Base-by-base conservation (phyloP, 1,140 invertebrate genomes). In the Pseudomyrmex sp. region DNA sequence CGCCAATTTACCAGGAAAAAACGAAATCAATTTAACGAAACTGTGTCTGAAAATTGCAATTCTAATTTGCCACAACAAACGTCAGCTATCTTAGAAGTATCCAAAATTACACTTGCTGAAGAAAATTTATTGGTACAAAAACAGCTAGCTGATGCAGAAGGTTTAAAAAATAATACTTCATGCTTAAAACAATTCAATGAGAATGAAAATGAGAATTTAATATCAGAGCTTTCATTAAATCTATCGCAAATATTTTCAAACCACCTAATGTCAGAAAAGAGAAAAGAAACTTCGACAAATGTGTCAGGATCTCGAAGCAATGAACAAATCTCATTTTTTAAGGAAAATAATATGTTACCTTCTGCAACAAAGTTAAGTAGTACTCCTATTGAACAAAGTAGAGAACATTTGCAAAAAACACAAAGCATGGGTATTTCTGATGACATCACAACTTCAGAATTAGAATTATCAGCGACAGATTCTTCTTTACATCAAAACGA, bases 1-100 rank as follows among this genome's bases (percentile, higher is more conserved):
- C 88, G 92, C 61, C 91, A 92, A 74, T 89, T 94, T 63, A 89
- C 88, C 2, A 91, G 82, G 8, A 93, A 93, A 72, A 92, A 87
- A 79, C 88, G 83, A 62, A 65, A 83, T 23, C 74, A 54, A 20
- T 61, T 74, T 15, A 77, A 80, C 15, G 35, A 80, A 56, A 46
- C 35, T 35, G 35, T 70, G 20, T 15, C 82, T 10, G 87, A 89
- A 62, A 70, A 26, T 26, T 66, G 18, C 13, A 50, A 50, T 20
- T 46, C 72, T 12, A 88, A 15, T 58, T 61, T 46, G 0, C 68
- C 12, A 7, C 48, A 87, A 35, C 35, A 66, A 62, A 63, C 50
- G 13, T 52, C 50, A 13, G 2, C 50, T 10, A 12, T 20, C 5
- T 61, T 20, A 23, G 70, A 72, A 23, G 62, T 12, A 1, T 72